A percentile compares a stretch with the other conserved stretches of the same genome.
phyloP scores from a whole-genome alignment of 2,888 invertebrate species.

The Caenorhabditis doughertyi region DNA sequence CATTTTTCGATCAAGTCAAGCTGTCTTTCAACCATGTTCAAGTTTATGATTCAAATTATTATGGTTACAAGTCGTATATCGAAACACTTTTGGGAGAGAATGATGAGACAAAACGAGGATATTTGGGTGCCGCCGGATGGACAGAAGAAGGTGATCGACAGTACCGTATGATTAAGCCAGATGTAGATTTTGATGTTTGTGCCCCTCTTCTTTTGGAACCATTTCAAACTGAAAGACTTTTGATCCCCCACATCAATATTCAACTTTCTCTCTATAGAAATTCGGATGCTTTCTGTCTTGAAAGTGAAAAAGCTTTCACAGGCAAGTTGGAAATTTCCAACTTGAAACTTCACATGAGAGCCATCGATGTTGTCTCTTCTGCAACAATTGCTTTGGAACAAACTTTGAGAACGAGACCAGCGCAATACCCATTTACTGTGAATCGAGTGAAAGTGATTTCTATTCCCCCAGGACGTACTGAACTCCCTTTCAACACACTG shows the following conservation, averaged over 20 bases:
- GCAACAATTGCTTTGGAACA: conserved; percentile 21
- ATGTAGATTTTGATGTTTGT: conserved; percentile 2
- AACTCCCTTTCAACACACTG: background rate
- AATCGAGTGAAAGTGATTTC: background rate
- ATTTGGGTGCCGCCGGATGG: conserved; percentile 31
- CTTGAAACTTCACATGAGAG: conserved; percentile 31
- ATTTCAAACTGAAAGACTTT: conserved; percentile 10
- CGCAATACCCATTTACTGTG: background rate
- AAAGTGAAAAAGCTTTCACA: background rate
- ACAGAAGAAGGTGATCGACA: background rate
- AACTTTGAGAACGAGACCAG: background rate
- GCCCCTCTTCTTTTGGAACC: conserved; percentile 19
- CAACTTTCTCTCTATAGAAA: conserved; percentile 32
- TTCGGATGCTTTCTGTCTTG: conserved; percentile 11
- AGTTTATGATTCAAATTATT: conserved; percentile 26
- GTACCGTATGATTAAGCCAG: background rate
- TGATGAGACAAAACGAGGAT: background rate
- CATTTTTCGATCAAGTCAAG: conserved; percentile 27
- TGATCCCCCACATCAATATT: conserved; percentile 30
- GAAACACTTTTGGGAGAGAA: conserved; percentile 19
- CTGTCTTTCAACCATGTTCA: conserved; percentile 10
- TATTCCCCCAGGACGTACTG: background rate
- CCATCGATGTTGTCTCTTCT: conserved; percentile 23
- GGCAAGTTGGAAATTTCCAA: conserved; percentile 12
- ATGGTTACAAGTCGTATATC: conserved; percentile 28